phyloP scores from a whole-genome alignment of 2,797 vertebrate genomes.

The Rhabdomys pumilio region DNA sequence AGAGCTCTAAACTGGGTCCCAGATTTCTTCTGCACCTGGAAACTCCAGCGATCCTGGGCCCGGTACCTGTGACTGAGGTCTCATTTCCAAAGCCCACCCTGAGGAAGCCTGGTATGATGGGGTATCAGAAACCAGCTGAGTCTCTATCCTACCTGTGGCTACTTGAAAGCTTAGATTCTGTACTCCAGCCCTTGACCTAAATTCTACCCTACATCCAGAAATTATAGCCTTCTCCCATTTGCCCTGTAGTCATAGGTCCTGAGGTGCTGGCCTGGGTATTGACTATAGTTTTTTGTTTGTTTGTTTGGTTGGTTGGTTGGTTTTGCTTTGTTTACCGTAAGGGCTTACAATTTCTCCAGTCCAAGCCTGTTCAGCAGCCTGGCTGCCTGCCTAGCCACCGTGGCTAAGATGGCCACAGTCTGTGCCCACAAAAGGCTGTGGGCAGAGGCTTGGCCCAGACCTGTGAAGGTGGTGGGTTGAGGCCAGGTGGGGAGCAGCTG shows the following conservation, averaged over 20 bases:
- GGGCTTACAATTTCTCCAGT: constrained; percentile 56
- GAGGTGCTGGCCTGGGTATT: constrained; percentile 48
- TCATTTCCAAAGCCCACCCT: not conserved
- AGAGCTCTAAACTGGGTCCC: not conserved
- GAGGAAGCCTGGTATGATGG: not conserved
- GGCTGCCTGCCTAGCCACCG: constrained; percentile 68
- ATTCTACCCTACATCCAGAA: constrained; percentile 1
- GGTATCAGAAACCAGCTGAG: not conserved
- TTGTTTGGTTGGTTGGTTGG: not conserved
- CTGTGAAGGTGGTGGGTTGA: constrained; percentile 48
- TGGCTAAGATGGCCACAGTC: constrained; percentile 71
- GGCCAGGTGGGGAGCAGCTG: constrained; percentile 11
- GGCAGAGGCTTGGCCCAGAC: constrained; percentile 36
- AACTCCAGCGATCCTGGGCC: not conserved
- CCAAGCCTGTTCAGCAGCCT: constrained; percentile 50
- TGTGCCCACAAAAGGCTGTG: constrained; percentile 63
- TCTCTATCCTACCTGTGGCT: not conserved
- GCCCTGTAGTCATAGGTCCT: not conserved
- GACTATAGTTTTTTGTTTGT: not conserved
- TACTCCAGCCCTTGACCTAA: constrained; percentile 15
- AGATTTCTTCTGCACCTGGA: not conserved
- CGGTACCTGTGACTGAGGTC: not conserved
- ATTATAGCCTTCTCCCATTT: constrained; percentile 31
- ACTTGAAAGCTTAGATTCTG: constrained; percentile 1
- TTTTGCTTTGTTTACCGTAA: constrained; percentile 43